A percentile compares a stretch with the other conserved stretches of the same genome.
phyloP scores from a whole-genome alignment of 2,113 vertebrate species.

The Corythaeola cristata region DNA sequence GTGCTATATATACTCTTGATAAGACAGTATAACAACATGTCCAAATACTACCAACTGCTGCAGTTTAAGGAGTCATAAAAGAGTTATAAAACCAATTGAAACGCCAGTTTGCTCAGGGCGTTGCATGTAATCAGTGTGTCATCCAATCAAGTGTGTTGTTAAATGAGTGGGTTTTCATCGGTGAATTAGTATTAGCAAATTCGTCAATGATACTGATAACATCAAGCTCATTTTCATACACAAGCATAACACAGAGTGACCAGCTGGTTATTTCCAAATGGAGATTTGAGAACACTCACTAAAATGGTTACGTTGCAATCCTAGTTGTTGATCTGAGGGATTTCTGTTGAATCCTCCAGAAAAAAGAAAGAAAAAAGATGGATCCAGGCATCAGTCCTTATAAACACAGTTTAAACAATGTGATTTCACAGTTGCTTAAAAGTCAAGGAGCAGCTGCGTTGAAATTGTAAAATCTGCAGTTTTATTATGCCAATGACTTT shows the following conservation, averaged over 20 bases:
- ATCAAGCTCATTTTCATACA: neutral
- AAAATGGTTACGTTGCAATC: neutral
- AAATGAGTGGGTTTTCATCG: neutral
- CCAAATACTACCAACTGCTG: neutral
- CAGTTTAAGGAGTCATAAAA: neutral
- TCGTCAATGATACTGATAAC: neutral
- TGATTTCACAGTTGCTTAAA: slow-evolving; percentile 73
- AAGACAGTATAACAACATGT: neutral
- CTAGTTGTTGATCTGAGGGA: neutral
- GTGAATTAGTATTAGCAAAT: neutral
- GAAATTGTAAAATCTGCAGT: slow-evolving; percentile 67
- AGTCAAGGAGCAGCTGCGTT: slow-evolving; percentile 62
- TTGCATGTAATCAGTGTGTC: accelerated
- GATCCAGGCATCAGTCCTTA: slow-evolving; percentile 40
- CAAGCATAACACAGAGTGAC: neutral
- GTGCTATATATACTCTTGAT: too few species aligned
- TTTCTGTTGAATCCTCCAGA: neutral
- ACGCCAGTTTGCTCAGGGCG: neutral
- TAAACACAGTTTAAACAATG: slow-evolving; percentile 69
- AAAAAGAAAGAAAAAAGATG: neutral
- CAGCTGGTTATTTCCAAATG: neutral
- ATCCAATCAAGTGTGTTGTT: neutral
- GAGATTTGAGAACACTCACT: neutral
- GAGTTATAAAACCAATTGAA: neutral
- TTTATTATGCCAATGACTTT: slow-evolving; percentile 64